Conservation (phyloP, 2,113 vertebrate species). For the Oostethus manadensis region DNA sequence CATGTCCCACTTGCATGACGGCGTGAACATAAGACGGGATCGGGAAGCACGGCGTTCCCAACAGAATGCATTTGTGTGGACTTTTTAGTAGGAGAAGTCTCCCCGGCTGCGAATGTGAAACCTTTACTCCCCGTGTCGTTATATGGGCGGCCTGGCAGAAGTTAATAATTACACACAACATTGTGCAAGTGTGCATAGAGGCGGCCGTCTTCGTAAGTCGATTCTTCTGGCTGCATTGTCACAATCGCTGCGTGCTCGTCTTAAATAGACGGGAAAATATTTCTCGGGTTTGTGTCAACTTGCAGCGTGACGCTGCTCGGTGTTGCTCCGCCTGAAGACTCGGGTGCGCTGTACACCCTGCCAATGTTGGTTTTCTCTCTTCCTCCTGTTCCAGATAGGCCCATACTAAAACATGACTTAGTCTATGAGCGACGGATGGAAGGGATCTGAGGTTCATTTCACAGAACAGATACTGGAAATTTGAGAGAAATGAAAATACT, state of each 20-base stretch:
- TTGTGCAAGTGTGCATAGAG: constrained; percentile 46
- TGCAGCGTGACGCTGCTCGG: constrained; percentile 9
- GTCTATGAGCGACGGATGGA: too few relatives aligned
- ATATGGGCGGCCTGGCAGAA: constrained; percentile 24
- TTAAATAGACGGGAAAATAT: constrained; percentile 22
- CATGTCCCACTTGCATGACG: background rate
- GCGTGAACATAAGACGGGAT: background rate
- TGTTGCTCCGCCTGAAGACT: constrained; percentile 18
- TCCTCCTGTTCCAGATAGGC: too few relatives aligned
- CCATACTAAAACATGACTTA: too few relatives aligned
- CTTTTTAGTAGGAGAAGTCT: constrained; percentile 7
- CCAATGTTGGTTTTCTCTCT: too few relatives aligned
- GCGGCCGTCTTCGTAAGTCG: constrained; percentile 27
- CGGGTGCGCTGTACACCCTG: too few relatives aligned
- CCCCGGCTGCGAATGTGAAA: constrained; percentile 27
- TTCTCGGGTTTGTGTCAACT: constrained; percentile 16
- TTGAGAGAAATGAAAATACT: too few relatives aligned
- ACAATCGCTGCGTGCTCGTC: constrained; percentile 17
- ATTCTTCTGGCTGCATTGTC: constrained; percentile 27
- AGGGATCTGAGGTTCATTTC: too few relatives aligned
- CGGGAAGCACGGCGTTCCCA: constrained; percentile 1
- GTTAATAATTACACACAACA: constrained; percentile 63
- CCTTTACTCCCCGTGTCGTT: constrained; percentile 46
- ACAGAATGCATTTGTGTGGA: background rate
- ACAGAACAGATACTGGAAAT: too few relatives aligned